phyloP scores from a whole-genome alignment of 2,888 invertebrate genomes.

The Caenorhabditis zanzibari region DNA sequence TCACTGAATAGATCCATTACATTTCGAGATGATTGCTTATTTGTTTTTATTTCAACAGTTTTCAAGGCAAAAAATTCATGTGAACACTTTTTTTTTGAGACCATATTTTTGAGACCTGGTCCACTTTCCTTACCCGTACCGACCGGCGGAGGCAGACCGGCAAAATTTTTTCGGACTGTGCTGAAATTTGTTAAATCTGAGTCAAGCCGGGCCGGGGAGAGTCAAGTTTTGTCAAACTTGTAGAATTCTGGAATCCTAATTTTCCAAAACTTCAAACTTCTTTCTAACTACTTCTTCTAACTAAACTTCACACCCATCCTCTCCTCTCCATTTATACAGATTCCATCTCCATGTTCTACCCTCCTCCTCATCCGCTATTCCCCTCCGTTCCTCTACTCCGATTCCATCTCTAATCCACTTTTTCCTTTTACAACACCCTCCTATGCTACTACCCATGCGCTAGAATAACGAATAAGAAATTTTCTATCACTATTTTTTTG shows the following conservation, averaged over 20 bases:
- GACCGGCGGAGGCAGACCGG: too few relatives aligned
- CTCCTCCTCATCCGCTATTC: neutral
- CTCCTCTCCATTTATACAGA: neutral
- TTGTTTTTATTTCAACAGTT: too few relatives aligned
- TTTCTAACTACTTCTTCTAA: neutral
- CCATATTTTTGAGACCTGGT: too few relatives aligned
- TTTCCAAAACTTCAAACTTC: neutral
- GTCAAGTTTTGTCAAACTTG: too few relatives aligned
- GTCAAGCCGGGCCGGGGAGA: too few relatives aligned
- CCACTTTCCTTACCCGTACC: too few relatives aligned
- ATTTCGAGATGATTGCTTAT: too few relatives aligned
- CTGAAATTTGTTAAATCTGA: too few relatives aligned
- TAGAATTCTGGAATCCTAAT: neutral
- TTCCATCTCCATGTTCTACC: neutral
- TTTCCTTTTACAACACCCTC: neutral
- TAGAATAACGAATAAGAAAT: neutral
- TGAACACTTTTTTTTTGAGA: too few relatives aligned
- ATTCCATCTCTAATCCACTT: slow-evolving; percentile 21
- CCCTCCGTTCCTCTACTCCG: neutral
- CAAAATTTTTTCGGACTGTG: too few relatives aligned
- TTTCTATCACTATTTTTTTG: neutral
- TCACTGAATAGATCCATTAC: too few relatives aligned
- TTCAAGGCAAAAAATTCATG: too few relatives aligned
- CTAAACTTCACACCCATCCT: neutral
- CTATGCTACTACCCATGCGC: neutral